These are phyloP conservation scores for Calliopsis andreniformis DNA, from an alignment of 1,140 invertebrate species.

Conservation along the genomic window DNA sequence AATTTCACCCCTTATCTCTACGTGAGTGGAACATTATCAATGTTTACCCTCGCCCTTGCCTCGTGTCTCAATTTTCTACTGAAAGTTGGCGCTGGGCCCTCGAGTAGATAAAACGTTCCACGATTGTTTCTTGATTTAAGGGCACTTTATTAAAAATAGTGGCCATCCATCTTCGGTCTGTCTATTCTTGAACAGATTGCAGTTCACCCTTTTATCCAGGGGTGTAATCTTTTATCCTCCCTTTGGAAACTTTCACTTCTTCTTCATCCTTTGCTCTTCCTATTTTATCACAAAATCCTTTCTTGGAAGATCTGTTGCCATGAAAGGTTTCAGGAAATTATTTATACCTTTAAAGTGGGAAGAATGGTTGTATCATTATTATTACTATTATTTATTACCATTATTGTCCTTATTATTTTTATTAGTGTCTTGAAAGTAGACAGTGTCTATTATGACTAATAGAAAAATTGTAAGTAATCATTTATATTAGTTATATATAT, in stretches of 20 bases:
- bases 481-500: too few species aligned
- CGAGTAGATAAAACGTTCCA: too few species aligned
- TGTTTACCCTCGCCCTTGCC: conserved; percentile 39
- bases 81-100: too few species aligned
- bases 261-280: background rate
- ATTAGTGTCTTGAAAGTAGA: too few species aligned
- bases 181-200: conserved; percentile 14
- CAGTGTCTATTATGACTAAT: too few species aligned
- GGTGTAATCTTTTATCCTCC: conserved; percentile 29
- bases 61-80: background rate
- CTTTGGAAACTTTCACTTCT: background rate
- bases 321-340: too few species aligned
- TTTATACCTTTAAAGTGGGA: background rate
- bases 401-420: too few species aligned
- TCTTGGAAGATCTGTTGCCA: background rate
- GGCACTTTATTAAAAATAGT: background rate
- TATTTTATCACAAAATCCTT: conserved; percentile 10
- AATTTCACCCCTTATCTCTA: conserved; percentile 56
- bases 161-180: background rate
- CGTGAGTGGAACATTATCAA: conserved; percentile 8
- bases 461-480: too few species aligned
- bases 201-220: conserved; percentile 3
- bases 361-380: conserved; percentile 16
- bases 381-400: too few species aligned
- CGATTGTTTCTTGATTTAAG: too few species aligned